Base-by-base conservation (phyloP, 2,113 vertebrate species). In the Motacilla alba region DNA sequence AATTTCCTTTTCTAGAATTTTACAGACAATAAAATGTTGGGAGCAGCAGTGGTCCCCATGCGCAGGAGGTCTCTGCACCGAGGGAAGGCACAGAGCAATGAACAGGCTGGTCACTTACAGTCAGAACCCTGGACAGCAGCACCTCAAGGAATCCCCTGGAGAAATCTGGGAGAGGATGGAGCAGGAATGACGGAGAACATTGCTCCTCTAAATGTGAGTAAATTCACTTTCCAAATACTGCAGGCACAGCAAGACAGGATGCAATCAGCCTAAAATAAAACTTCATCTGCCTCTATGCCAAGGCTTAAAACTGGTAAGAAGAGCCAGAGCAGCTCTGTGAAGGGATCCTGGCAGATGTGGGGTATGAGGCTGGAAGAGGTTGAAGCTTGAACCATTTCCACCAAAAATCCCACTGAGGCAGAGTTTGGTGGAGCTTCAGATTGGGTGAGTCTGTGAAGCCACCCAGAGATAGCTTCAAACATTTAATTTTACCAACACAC, bases 121-220 rank as follows among this genome's bases (percentile, higher is more conserved):
- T 3, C 74, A 67, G 11, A 7, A 26, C 23, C 19, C 11, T 20
- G 28, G 55, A 49, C 4, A 73, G 23, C 47, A 50, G 31, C 35
- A n/a, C 15, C 2, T 1, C 49, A 7, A 8, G 53, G 60, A 85
- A 46, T 24, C 6, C 12, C 30, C 27, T 0, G 0, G 56, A 43
- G 26, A 50, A 19, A 41, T 15, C 53, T 13, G 21, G 50, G 64
- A 30, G 62, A 66, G 91, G 37, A 19, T 0, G 0, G 19, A 55
- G 15, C 4, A 53, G 68, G 39, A 46, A 53, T 1, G 6, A 59
- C 4, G 24, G 26, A 50, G 33, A 46, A 46, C 1, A 7, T 1
- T 13, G 52, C 0, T 0, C 41, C 52, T 33, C 27, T 6, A 39
- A 26, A 62, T 1, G 5, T 0, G 20, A 62, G 77, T 30, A 49